Evolutionary conservation across 2,888 invertebrate genomes (phyloP).

Genomic region (Malacosoma neustria): DNA sequence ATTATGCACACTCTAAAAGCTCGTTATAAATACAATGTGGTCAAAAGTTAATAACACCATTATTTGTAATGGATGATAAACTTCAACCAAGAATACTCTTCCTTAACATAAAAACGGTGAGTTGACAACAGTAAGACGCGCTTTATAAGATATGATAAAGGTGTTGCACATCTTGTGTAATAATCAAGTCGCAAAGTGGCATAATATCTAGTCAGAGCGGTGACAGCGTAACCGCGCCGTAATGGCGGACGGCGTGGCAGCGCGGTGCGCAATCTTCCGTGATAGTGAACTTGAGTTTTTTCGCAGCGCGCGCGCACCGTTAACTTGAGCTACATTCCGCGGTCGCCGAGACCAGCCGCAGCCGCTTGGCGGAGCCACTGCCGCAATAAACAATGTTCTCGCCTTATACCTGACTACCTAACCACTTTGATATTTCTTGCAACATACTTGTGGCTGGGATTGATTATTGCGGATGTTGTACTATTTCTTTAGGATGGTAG

Average conservation of each 20-base stretch:
- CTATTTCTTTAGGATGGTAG: neutral
- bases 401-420: slow-evolving; percentile 19
- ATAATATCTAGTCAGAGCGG: slow-evolving; percentile 30
- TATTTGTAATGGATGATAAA: too few relatives aligned
- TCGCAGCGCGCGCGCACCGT: slow-evolving; percentile 60
- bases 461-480: slow-evolving; percentile 4
- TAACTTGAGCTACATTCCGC: slow-evolving; percentile 70
- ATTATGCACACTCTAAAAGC: too few relatives aligned
- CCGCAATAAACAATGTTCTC: slow-evolving; percentile 24
- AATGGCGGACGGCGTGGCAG: slow-evolving; percentile 37
- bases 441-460: slow-evolving; percentile 11
- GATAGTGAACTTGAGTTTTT: slow-evolving; percentile 74
- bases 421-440: slow-evolving; percentile 20
- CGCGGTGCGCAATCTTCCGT: slow-evolving; percentile 60
- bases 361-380: slow-evolving; percentile 49
- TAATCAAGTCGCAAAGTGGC: slow-evolving; percentile 34
- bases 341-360: slow-evolving; percentile 43
- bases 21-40: too few relatives aligned
- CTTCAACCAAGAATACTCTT: too few relatives aligned
- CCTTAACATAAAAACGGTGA: too few relatives aligned
- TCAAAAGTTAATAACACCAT: too few relatives aligned
- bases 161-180: slow-evolving; percentile 32
- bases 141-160: neutral
- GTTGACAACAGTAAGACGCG: too few relatives aligned
- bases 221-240: slow-evolving; percentile 61